Evolutionary conservation across 2,888 invertebrate species (phyloP).

Genomic region (Trichopoda pennipes): DNA sequence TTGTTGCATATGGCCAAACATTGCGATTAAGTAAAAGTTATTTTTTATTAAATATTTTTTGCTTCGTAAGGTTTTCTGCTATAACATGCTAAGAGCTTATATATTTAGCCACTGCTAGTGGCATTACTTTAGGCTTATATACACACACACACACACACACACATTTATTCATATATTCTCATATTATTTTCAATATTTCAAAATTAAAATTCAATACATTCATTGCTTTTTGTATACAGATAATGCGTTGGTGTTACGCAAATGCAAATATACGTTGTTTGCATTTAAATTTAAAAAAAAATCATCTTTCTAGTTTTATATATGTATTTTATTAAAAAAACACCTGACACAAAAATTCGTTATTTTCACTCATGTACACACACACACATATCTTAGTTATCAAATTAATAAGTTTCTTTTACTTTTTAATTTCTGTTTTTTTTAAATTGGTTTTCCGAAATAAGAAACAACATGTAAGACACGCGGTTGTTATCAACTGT

Average conservation of each 20-base stretch:
- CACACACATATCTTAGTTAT: not conserved
- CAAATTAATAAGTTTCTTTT: not conserved
- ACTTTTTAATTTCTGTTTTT: not conserved
- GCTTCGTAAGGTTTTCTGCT: constrained; percentile 31
- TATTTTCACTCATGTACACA: not conserved
- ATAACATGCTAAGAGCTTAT: not conserved
- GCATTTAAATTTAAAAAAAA: constrained; percentile 47
- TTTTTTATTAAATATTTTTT: constrained; percentile 32
- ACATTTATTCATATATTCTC: constrained; percentile 19
- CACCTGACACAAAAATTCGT: not conserved
- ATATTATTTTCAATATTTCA: constrained; percentile 5
- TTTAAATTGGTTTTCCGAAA: not conserved
- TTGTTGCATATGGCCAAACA: constrained; percentile 47
- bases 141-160: not conserved
- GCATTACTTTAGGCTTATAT: not conserved
- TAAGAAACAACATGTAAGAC: not conserved
- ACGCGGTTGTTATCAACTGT: constrained; percentile 48
- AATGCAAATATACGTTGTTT: constrained; percentile 55
- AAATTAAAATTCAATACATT: constrained; percentile 33
- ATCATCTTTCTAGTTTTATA: not conserved
- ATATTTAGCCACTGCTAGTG: not conserved
- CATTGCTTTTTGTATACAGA: constrained; percentile 24
- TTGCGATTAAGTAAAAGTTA: constrained; percentile 33
- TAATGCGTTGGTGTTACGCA: constrained; percentile 60
- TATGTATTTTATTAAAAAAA: not conserved